Evolutionary conservation across 1,140 invertebrate species (phyloP), one percentile per base, ranked within the genome.

Genomic region (Thalassaphorura encarpata): DNA sequence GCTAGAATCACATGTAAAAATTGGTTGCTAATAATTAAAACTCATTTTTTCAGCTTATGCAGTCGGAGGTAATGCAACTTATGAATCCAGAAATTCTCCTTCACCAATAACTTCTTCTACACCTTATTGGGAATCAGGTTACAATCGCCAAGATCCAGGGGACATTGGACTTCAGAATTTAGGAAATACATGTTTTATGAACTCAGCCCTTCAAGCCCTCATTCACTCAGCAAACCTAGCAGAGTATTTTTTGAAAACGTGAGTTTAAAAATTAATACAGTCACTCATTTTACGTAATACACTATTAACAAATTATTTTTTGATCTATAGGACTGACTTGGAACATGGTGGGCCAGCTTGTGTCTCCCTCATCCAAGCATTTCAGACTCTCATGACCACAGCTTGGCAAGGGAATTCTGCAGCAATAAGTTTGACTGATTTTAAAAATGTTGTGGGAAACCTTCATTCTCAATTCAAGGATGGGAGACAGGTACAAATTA

Each of bases 141-240:
- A 4, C 3, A 24, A 3, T 4, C 3, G 5, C 24, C 21, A 48
- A 31, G 51, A 26, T 36, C 66, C 71, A 24, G 75, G 75, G 1
- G 69, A 68, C 42, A 75, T 74, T 63, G 76, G 76, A 5, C 63
- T 77, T n/a, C 67, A 68, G 36, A 77, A 77, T 62, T 65, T 76
- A 21, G 76, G 76, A 24, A 77, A 77, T 61, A 77, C 75, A 4
- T 84, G 82, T 66, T 84, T 83, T 66, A 83, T 84, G 82, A 82
- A 81, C 67, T 75, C 82, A 27, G 82, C 80, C 1, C 68, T 84
- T 21, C 83, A 83, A 67, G 81, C 80, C 69, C 70, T 83, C 28
- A 70, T 77, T 47, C 75, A 75, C 18, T 77, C 78, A 11, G 72
- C 74, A 1, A 71, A 76, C 19, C 71, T 83, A 1, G 67, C 80